Percentiles rank a stretch among this genome's conserved stretches.
Conservation (phyloP, 2,797 vertebrate genomes). For the Protosalanx chinensis region DNA sequence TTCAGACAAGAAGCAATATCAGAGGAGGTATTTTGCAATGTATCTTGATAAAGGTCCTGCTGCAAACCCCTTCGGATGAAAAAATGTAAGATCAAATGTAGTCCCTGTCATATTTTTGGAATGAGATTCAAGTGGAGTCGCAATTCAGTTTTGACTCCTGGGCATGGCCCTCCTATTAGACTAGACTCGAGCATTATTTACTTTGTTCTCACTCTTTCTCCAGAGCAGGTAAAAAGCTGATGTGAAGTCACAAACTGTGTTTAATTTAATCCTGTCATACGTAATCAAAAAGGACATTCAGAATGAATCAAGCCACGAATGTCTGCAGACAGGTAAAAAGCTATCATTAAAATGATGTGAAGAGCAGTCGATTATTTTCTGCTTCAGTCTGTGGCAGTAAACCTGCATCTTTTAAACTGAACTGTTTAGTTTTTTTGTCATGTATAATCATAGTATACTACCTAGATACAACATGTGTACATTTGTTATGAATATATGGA, state of each 20-base stretch:
- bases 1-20: conserved; percentile 52
- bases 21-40: conserved; percentile 22
- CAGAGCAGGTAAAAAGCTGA: conserved; percentile 4
- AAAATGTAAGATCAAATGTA: conserved; percentile 11
- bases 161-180: conserved; percentile 29
- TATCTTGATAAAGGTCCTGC: conserved; percentile 20
- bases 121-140: conserved; percentile 22
- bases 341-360: not conserved
- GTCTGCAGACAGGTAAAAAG: too few species aligned
- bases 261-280: conserved; percentile 41
- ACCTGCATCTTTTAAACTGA: not conserved
- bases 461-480: too few species aligned
- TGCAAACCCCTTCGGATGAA: conserved; percentile 5
- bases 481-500: too few species aligned
- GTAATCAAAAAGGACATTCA: conserved; percentile 46
- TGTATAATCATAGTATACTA: too few species aligned
- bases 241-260: conserved; percentile 35
- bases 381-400: not conserved
- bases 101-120: conserved; percentile 35
- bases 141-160: conserved; percentile 34
- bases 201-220: conserved; percentile 20
- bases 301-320: conserved; percentile 5
- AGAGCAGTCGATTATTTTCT: conserved; percentile 10
- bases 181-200: conserved; percentile 37
- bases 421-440: not conserved